Evolutionary conservation across 2,888 invertebrate genomes (phyloP), one percentile per base, ranked within the genome.

Genomic region (Teleiodes luculella): DNA sequence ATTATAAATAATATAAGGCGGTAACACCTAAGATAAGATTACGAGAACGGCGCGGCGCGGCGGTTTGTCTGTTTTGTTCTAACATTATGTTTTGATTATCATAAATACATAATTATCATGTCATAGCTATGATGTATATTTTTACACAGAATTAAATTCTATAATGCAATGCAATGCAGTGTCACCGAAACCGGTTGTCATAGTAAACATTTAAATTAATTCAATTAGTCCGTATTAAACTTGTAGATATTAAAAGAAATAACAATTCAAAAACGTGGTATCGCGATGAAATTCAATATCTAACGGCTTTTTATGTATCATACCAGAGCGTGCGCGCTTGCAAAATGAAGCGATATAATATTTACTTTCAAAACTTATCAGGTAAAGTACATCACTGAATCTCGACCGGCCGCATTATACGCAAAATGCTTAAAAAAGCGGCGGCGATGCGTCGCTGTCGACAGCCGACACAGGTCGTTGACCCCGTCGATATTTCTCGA

Each of bases 401-500:
- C 67, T 73, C 72, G 67, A 68, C 68, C 74, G 73, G 74, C 71
- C 68, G 74, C 70, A 74, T 80, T 72, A 80, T 74, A 80, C 65
- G 53, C 66, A 78, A 80, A 79, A 78, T 67, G 65, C 72, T 68
- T 76, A 77, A 77, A 81, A 80, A 76, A 79, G 78, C 78, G 83
- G 83, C 79, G 81, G 76, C 80, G 86, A 84, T 85, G 83, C 85
- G 87, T 86, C 83, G 43, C 43, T 43, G 43, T 28, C 28, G 43
- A 43, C 43, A 33, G 43, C 13, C 43, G 82, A 80, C 82, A 80
- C 82, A 66, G 76, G 87, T 80, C 88, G 78, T 76, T 76, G 86
- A 88, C 87, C 87, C 76, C 85, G 80, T 78, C 83, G 86, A 87
- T 87, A 88, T 86, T 87, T 87, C 87, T 87, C 82, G 86, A 87